Evolutionary conservation across 2,113 vertebrate species (phyloP).

Genomic region (Pycnonotus jocosus): DNA sequence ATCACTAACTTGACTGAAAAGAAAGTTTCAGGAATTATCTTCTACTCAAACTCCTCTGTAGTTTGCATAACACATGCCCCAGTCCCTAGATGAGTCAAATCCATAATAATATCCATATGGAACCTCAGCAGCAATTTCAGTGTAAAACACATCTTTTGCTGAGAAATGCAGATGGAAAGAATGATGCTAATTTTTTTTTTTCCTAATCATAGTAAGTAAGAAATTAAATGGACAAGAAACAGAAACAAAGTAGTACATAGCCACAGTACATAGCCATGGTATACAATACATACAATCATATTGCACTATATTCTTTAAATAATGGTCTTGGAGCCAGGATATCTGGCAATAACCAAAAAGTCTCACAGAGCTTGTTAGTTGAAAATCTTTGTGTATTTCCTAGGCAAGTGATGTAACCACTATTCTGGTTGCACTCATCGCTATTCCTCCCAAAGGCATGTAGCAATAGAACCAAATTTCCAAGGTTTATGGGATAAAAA

Average conservation of each 20-base stretch:
- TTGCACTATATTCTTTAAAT: background rate
- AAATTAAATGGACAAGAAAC: background rate
- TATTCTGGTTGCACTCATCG: background rate
- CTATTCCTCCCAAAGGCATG: background rate
- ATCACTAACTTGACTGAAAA: background rate
- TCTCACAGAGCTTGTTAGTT: background rate
- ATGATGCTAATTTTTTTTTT: background rate
- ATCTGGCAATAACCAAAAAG: background rate
- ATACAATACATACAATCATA: background rate
- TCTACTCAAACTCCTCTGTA: background rate
- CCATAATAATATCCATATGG: background rate
- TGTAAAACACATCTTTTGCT: background rate
- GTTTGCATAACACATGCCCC: background rate
- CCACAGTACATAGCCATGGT: fast-evolving
- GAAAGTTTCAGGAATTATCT: background rate
- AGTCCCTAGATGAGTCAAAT: background rate
- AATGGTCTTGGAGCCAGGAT: background rate
- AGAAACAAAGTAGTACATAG: background rate
- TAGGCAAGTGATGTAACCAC: background rate
- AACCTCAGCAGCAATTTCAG: background rate
- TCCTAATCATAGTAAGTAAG: background rate
- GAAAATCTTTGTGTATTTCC: background rate
- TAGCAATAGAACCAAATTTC: background rate
- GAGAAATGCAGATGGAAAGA: background rate
- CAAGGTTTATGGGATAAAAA: background rate